Conservation (phyloP, 2,888 invertebrate genomes). For the Heteromurus nitidus region DNA sequence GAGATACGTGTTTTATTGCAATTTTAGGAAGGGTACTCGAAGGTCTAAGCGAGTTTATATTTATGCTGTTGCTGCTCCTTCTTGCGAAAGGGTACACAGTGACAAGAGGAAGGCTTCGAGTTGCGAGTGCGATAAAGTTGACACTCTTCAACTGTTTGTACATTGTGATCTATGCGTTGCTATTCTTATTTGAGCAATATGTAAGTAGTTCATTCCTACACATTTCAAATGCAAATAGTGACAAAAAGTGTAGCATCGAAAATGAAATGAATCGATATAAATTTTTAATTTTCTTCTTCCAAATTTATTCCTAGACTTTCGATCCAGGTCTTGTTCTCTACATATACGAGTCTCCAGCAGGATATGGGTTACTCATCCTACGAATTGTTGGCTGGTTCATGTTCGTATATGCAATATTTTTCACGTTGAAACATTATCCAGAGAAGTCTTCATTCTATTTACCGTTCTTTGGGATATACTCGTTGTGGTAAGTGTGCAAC, state of each 20-base stretch:
- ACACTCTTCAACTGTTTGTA: slow-evolving; percentile 88
- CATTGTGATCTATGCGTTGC: slow-evolving; percentile 82
- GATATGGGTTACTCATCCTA: slow-evolving; percentile 86
- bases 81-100: slow-evolving; percentile 94
- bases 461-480: slow-evolving; percentile 87
- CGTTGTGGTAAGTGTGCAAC: slow-evolving; percentile 82
- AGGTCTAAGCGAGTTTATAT: slow-evolving; percentile 84
- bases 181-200: slow-evolving; percentile 88
- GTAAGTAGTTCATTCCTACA: slow-evolving; percentile 76
- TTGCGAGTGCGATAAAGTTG: slow-evolving; percentile 84
- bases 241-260: background rate
- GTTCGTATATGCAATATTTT: slow-evolving; percentile 82
- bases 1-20: too few species aligned
- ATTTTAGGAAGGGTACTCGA: slow-evolving; percentile 82
- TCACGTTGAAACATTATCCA: slow-evolving; percentile 88
- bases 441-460: slow-evolving; percentile 89
- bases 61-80: slow-evolving; percentile 85
- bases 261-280: slow-evolving; percentile 4
- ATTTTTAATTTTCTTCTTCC: background rate
- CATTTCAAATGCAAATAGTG: background rate
- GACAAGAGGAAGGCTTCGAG: slow-evolving; percentile 87
- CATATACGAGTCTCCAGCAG: slow-evolving; percentile 92
- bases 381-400: slow-evolving; percentile 88
- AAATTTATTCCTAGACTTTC: slow-evolving; percentile 81
- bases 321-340: slow-evolving; percentile 94